Evolutionary conservation across 2,888 invertebrate genomes (phyloP).

Genomic region (Elaeidobius kamerunicus): DNA sequence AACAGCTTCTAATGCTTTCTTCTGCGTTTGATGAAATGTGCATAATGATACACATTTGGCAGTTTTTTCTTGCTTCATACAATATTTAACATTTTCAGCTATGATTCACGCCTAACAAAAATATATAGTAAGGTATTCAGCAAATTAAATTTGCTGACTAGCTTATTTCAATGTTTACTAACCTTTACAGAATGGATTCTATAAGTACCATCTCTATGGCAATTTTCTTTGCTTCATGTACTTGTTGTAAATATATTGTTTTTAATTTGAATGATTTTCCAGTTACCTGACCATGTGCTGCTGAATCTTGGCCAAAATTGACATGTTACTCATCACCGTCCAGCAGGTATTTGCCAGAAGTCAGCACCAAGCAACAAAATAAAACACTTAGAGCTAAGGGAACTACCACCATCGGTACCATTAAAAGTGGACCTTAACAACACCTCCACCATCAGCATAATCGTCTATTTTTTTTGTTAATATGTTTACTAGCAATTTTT

Average conservation of each 20-base stretch:
- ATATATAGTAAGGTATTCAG: no score
- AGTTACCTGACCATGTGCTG: slow-evolving; percentile 37
- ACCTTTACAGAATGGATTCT: no score
- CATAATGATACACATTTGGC: no score
- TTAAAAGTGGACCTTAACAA: slow-evolving; percentile 23
- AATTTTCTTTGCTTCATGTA: neutral
- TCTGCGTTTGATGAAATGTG: neutral
- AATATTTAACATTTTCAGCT: no score
- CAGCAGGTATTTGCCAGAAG: slow-evolving; percentile 34
- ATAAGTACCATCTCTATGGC: slow-evolving; percentile 1
- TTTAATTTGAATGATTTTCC: slow-evolving; percentile 20
- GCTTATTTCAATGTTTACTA: slow-evolving; percentile 9
- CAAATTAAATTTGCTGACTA: no score
- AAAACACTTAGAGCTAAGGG: slow-evolving; percentile 3
- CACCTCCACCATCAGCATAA: slow-evolving; percentile 27
- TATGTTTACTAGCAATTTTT: slow-evolving; percentile 23
- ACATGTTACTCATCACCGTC: slow-evolving; percentile 21
- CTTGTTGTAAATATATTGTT: neutral
- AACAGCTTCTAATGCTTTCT: slow-evolving; percentile 23
- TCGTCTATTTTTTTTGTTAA: slow-evolving; percentile 18
- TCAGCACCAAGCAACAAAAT: slow-evolving; percentile 26
- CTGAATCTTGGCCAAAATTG: slow-evolving; percentile 30
- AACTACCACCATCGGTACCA: slow-evolving; percentile 17
- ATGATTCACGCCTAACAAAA: no score
- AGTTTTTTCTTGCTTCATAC: no score